Base-by-base conservation (phyloP, 2,888 invertebrate genomes). In the Hyposoter dolosus region DNA sequence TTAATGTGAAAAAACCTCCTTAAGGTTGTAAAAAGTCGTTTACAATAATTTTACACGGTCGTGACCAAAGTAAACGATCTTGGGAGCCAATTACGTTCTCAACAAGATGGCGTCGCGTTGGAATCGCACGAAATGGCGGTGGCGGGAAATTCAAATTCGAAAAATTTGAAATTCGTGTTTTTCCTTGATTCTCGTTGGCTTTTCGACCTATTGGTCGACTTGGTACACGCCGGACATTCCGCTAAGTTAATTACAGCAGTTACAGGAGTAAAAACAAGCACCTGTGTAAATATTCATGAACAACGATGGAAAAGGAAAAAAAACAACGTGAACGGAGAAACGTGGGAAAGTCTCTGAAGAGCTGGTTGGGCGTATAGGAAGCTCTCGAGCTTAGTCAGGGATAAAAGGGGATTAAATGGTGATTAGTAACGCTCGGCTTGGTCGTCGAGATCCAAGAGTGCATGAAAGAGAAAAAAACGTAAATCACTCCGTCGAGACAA, bases 321-420 rank as follows among this genome's bases (percentile, higher is more conserved):
- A 40, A 40, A 40, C 0, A 35, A 35, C 40, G 40, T 40, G 40
- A 40, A 7, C 15, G n/a, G 9, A 28, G 45, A 43, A 56, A 43
- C 12, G 17, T 12, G 17, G 47, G 69, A 28, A 69, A 69, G 47
- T 23, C 69, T 47, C 69, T 28, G 45, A 56, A 43, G 43, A 43
- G 60, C 40, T 53, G 60, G 75, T 9, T 50, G 65, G 76, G 40
- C 53, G 43, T 72, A 50, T 43, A 76, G 43, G 50, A 12, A 71
- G 71, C 53, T 5, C 65, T 56, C 53, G 45, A 43, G 77, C 83
- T 83, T 78, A 65, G 77, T 9, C 23, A 43, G 23, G 43, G 68
- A 68, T 68, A 43, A 68, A 68, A 19, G 9, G 72, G 71, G 77
- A 78, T 83, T 71, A 83, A 83, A 78, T 45, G 77, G 71, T 78